Evolutionary conservation across 2,113 vertebrate species (phyloP).

Genomic region (Percopsis transmontana): DNA sequence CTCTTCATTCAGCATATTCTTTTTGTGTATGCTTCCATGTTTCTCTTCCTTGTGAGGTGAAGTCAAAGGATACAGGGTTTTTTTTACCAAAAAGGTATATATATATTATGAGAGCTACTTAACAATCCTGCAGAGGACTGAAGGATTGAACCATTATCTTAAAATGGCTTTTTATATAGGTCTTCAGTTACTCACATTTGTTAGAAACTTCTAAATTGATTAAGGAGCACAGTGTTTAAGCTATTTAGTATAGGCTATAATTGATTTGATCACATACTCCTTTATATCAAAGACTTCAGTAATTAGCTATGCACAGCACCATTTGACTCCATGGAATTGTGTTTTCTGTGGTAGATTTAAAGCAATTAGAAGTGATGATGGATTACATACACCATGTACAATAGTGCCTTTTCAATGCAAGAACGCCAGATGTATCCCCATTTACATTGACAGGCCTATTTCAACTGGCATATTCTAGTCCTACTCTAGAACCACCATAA

Average conservation of each 20-base stretch:
- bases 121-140: no score
- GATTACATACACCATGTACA: neutral
- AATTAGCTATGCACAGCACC: conserved; percentile 6
- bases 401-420: neutral
- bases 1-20: no score
- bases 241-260: conserved; percentile 34
- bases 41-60: no score
- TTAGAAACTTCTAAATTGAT: conserved; percentile 69
- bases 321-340: conserved; percentile 11
- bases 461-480: conserved; percentile 34
- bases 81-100: no score
- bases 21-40: no score
- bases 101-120: no score
- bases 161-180: conserved; percentile 40
- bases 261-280: conserved; percentile 48
- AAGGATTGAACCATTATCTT: no score
- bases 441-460: conserved; percentile 24
- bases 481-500: conserved; percentile 13
- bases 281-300: conserved; percentile 40
- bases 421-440: conserved; percentile 12
- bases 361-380: neutral
- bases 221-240: conserved; percentile 52
- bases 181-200: conserved; percentile 48
- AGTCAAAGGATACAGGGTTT: no score
- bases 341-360: conserved; percentile 34